Base-by-base conservation (phyloP, 2,888 invertebrate species). In the Ennomos quercinarius region DNA sequence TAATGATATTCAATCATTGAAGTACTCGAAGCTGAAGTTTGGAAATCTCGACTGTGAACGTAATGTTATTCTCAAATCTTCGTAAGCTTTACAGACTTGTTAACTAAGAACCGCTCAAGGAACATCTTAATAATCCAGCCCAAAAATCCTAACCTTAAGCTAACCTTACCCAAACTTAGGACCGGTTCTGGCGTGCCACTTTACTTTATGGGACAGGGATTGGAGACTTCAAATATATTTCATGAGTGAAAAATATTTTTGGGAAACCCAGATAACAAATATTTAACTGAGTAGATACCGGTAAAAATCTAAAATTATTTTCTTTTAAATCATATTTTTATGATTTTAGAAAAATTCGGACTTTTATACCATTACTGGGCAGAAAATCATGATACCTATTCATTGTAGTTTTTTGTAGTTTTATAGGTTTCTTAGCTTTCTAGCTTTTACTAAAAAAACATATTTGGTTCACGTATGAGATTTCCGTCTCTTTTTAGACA, bases 141-240 rank as follows among this genome's bases (percentile, higher is more conserved):
- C 63, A 60, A 64, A 52, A 66, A 66, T 69, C 56, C 69, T 53
- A 61, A 43, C 36, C 57, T 68, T 52, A 62, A 44, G 58, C 60
- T 58, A 63, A 70, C 66, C 66, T 66, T 64, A 70, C 61, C 70
- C 68, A 68, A 71, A 69, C 69, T 61, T 57, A 27, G 56, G 69
- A 76, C 77, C 70, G 70, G 77, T 76, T 74, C 52, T 50, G 60
- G 56, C 39, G 45, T 57, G 55, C 64, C 54, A 41, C 36, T 44
- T 10, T 57, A 66, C 56, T 66, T 67, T 67, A 66, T 60, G 58
- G 57, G 67, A 66, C 64, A 67, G 51, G 63, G 49, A 54, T 57
- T 12, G 57, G 47, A 51, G 58, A 40, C 57, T 57, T 50, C 44
- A 52, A 61, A 54, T 61, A 59, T 64, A 55, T 41, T 50, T 48